Base-by-base conservation (phyloP, 2,113 vertebrate genomes). In the Cyanistes caeruleus region DNA sequence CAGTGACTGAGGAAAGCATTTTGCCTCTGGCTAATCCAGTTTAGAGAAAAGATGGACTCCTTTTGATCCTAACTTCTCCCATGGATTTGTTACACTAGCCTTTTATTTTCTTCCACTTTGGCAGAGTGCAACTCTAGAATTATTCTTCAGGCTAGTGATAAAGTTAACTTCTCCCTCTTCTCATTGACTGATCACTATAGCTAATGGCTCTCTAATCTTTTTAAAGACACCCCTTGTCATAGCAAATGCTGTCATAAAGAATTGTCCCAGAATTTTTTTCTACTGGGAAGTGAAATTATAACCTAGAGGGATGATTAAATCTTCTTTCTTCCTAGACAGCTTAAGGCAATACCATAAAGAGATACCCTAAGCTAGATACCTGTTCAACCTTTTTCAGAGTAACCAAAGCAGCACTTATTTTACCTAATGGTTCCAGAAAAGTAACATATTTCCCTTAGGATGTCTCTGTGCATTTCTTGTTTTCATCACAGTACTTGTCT, bases 1-100 rank as follows among this genome's bases (percentile, higher is more conserved):
- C 83, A 78, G 44, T 4, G 8, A 63, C 46, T 82, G 46, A 92
- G 79, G 41, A 69, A 93, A 94, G 49, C 52, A 86, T 89, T 94
- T 93, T 94, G 37, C 72, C 81, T 93, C 62, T 62, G 72, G 88
- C 52, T 95, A 95, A 94, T 83, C 58, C 73, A 85, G 59, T 89
- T 95, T 80, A 81, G 28, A 90, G 72, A 78, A 85, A 39, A 91
- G 73, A 94, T 73, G 59, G 58, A 51, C 11, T 11, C 68, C 90
- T 68, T 93, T 41, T 69, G 52, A 88, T 90, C 41, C 25, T 23
- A 67, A 8, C 46, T 68, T 41, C 62, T 72, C 74, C 64, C 41
- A n/a, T 31, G 51, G 49, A 62, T 83, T 82, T 89, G 51, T 78
- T 81, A 82, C 51, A 53, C 65, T 37, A 91, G 44, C 35, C 39